A percentile compares a stretch with the other conserved stretches of the same genome.
These are phyloP conservation scores for Cantharis rufa DNA, from an alignment of 2,888 invertebrate species.

Conservation along the genomic window DNA sequence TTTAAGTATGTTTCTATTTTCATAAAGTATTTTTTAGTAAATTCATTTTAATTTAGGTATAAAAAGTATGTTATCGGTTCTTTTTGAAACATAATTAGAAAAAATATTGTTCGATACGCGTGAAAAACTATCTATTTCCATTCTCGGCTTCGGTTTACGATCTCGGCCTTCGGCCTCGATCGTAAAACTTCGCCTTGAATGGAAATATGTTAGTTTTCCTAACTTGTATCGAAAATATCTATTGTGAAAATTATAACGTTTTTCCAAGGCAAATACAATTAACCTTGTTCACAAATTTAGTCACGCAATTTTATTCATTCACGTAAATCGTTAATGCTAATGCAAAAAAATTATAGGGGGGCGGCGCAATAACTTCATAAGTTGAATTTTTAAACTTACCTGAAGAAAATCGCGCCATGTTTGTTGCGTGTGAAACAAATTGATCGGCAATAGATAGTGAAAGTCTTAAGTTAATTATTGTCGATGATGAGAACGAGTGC, in stretches of 20 bases:
- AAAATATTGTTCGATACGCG: too few relatives aligned
- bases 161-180: too few relatives aligned
- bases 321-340: conserved; percentile 1
- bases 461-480: not conserved
- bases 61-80: too few relatives aligned
- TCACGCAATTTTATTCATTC: not conserved
- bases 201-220: too few relatives aligned
- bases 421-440: not conserved
- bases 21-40: too few relatives aligned
- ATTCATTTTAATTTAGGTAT: too few relatives aligned
- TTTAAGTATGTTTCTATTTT: too few relatives aligned
- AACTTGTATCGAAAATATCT: too few relatives aligned
- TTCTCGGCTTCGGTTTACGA: too few relatives aligned
- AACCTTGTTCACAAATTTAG: not conserved
- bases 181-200: too few relatives aligned
- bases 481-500: conserved; percentile 1
- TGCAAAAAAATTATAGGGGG: not conserved
- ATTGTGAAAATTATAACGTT: not conserved
- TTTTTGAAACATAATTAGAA: too few relatives aligned
- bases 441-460: not conserved
- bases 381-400: not conserved
- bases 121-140: too few relatives aligned
- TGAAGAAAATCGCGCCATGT: not conserved
- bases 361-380: not conserved
- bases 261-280: not conserved